These are phyloP conservation scores for Ceryle rudis DNA, from an alignment of 2,797 vertebrate species.

Conservation along the genomic window DNA sequence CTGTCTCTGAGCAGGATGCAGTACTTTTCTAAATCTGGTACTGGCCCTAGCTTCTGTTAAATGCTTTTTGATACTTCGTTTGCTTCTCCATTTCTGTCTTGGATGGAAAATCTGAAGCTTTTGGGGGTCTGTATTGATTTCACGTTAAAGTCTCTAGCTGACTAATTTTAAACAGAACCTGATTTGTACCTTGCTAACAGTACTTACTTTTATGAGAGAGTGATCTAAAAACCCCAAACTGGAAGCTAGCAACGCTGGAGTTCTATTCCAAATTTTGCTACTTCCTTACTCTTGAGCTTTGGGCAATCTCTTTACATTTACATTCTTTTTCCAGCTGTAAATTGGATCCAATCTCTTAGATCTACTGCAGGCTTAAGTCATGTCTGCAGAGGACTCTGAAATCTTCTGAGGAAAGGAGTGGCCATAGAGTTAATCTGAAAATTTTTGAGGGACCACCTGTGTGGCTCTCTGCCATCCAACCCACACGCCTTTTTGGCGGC, in stretches of 20 bases:
- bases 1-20: neutral
- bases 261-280: neutral
- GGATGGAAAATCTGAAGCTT: neutral
- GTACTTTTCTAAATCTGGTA: neutral
- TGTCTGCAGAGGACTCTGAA: slow-evolving; percentile 7
- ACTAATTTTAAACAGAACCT: neutral
- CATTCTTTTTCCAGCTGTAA: slow-evolving; percentile 30
- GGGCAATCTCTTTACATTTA: slow-evolving; percentile 23
- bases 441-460: slow-evolving; percentile 66
- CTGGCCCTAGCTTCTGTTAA: neutral
- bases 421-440: slow-evolving; percentile 38
- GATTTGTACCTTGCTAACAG: accelerated
- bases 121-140: neutral
- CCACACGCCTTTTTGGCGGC: slow-evolving; percentile 34
- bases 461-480: slow-evolving; percentile 58
- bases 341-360: neutral
- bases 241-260: neutral
- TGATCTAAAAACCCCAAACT: neutral
- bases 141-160: neutral
- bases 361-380: slow-evolving; percentile 25
- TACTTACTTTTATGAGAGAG: neutral
- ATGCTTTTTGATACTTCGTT: neutral
- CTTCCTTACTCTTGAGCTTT: slow-evolving; percentile 23
- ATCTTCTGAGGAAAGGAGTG: slow-evolving; percentile 58
- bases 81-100: neutral